A percentile compares a stretch with the other conserved stretches of the same genome.
Conservation (phyloP, 2,113 vertebrate species). For the Propithecus coquereli region DNA sequence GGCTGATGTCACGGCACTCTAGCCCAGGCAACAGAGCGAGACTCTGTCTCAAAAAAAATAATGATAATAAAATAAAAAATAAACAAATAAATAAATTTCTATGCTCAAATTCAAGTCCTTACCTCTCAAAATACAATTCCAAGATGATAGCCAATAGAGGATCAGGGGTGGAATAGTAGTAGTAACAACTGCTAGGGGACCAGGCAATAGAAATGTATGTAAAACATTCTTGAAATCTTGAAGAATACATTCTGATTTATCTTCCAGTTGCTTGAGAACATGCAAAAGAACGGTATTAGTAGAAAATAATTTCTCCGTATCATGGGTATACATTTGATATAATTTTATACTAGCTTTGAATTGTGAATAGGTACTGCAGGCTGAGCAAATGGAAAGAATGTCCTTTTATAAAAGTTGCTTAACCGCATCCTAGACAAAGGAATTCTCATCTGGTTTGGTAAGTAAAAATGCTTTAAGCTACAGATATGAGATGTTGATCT, state of each 20-base stretch:
- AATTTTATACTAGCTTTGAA: slow-evolving; percentile 13
- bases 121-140: slow-evolving; percentile 9
- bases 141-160: not conserved
- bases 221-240: not conserved
- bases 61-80: no score
- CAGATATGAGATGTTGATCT: not conserved
- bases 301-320: slow-evolving; percentile 27
- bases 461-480: slow-evolving; percentile 25
- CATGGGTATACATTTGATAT: not conserved
- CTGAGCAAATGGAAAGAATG: slow-evolving; percentile 43
- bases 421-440: slow-evolving; percentile 5
- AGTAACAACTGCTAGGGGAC: not conserved
- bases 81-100: not conserved
- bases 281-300: not conserved
- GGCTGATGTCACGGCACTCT: no score
- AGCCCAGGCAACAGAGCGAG: no score
- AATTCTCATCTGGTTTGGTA: slow-evolving; percentile 24
- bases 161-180: not conserved
- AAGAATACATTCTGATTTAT: slow-evolving; percentile 1
- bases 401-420: slow-evolving; percentile 10
- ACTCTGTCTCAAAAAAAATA: no score
- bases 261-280: not conserved
- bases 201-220: slow-evolving; percentile 11
- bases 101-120: slow-evolving; percentile 35
- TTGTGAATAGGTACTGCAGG: not conserved